A percentile compares a stretch with the other conserved stretches of the same genome.
Evolutionary conservation across 2,797 vertebrate genomes (phyloP).

Genomic region (Dendrocincla fuliginosa): DNA sequence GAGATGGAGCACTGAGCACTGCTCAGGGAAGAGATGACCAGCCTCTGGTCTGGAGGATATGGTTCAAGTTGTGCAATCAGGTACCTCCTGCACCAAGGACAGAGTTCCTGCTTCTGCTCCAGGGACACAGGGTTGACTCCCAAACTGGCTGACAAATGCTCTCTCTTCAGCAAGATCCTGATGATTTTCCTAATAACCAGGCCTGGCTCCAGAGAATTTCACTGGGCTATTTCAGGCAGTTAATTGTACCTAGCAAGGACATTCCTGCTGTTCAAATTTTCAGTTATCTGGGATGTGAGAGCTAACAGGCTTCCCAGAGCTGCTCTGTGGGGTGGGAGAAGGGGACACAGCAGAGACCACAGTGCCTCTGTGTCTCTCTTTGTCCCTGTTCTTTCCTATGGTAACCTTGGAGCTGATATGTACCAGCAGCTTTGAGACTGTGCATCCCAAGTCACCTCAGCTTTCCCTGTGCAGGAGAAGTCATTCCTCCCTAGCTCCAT

Average conservation of each 20-base stretch:
- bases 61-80: not conserved
- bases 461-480: not conserved
- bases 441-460: not conserved
- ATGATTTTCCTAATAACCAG: constrained; percentile 29
- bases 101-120: not conserved
- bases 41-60: rapidly evolving
- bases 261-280: not conserved
- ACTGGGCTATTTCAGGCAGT: constrained; percentile 10
- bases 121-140: rapidly evolving
- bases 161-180: not conserved
- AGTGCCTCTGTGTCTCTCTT: not conserved
- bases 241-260: constrained; percentile 43
- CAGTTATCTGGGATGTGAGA: not conserved
- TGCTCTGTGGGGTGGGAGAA: not conserved
- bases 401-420: not conserved
- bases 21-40: rapidly evolving
- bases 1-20: rapidly evolving
- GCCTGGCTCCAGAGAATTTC: constrained; percentile 28
- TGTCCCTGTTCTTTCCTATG: not conserved
- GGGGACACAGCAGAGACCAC: not conserved
- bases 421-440: not conserved
- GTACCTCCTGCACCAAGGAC: not conserved
- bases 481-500: not conserved
- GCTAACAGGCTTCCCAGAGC: not conserved
- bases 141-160: not conserved